Conservation (phyloP, 2,797 vertebrate species). For the Chloroceryle inda region DNA sequence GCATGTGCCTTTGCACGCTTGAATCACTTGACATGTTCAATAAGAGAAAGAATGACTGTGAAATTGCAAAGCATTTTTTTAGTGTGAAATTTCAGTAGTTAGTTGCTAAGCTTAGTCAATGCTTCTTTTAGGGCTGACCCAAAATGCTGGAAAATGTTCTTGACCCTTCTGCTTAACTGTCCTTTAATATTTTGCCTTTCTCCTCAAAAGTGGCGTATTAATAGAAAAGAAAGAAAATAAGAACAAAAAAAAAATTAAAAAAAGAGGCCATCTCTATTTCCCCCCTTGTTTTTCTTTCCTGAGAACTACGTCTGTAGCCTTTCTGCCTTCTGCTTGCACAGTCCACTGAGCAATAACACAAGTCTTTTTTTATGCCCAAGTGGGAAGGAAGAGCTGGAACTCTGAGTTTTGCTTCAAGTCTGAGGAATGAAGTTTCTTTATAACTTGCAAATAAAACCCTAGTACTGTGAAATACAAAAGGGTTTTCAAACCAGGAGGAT, state of each 20-base stretch:
- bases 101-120: neutral
- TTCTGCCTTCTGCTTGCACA: conserved; percentile 51
- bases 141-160: neutral
- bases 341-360: conserved; percentile 56
- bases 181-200: neutral
- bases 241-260: too few relatives aligned
- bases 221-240: neutral
- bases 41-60: neutral
- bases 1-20: neutral
- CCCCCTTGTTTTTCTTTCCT: neutral
- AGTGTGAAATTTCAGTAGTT: neutral
- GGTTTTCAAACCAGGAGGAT: neutral
- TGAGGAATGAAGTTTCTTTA: conserved; percentile 37
- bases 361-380: conserved; percentile 9
- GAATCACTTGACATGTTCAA: neutral
- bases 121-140: neutral
- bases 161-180: neutral
- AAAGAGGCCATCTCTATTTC: neutral
- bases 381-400: conserved; percentile 23
- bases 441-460: conserved; percentile 23
- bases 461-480: conserved; percentile 7
- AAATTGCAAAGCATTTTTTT: neutral
- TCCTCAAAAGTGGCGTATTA: neutral
- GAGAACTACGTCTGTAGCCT: conserved; percentile 5
- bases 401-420: conserved; percentile 1